Percentiles rank a stretch among this genome's conserved stretches.
These are phyloP conservation scores for Drosophila aff. DNA, from an alignment of 1,140 invertebrate genomes.

Conservation along the genomic window DNA sequence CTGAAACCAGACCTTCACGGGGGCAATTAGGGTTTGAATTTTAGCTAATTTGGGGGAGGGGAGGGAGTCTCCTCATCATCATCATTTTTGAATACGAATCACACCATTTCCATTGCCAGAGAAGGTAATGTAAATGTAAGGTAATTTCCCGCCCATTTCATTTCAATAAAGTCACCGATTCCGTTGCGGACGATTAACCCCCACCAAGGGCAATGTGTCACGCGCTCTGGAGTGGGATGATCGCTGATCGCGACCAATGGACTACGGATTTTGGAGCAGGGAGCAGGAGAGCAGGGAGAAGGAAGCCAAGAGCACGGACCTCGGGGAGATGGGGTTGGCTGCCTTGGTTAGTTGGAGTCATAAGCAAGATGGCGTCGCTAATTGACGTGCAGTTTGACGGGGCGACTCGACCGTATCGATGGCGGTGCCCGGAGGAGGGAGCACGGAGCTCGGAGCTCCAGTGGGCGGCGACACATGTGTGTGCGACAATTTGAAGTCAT, in stretches of 20 bases:
- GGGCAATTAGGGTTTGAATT: background rate
- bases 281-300: background rate
- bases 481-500: constrained; percentile 75
- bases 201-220: constrained; percentile 35
- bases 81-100: background rate
- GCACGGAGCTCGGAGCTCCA: background rate
- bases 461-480: constrained; percentile 36
- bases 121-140: too few species aligned
- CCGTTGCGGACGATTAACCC: constrained; percentile 28
- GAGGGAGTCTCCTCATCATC: background rate
- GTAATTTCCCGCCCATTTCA: constrained; percentile 1
- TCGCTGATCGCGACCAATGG: background rate
- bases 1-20: constrained; percentile 98
- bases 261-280: background rate
- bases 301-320: background rate
- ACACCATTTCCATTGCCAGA: constrained; percentile 22
- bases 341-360: constrained; percentile 59
- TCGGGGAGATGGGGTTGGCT: constrained; percentile 13
- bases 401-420: constrained; percentile 62
- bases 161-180: constrained; percentile 39
- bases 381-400: constrained; percentile 65
- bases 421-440: constrained; percentile 1
- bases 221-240: constrained; percentile 11
- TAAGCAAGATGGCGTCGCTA: constrained; percentile 77
- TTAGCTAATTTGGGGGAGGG: background rate